A percentile compares a stretch with the other conserved stretches of the same genome.
Conservation (phyloP, 2,113 vertebrate species). For the Cettia cetti region DNA sequence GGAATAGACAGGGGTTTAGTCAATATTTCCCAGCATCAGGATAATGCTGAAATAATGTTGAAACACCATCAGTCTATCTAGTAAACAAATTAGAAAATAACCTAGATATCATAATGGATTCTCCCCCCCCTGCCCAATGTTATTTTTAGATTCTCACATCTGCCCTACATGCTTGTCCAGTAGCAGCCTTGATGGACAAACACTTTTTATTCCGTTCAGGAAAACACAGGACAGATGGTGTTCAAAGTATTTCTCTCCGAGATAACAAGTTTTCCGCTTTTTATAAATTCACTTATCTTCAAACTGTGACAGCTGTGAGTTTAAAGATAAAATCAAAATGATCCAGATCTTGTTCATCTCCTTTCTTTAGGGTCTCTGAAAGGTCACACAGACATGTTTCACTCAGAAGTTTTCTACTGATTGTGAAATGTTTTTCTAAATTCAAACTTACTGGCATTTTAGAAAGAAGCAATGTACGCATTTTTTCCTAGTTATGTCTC, state of each 20-base stretch:
- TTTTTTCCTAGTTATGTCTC: background rate
- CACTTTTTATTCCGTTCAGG: background rate
- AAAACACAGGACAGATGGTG: conserved; percentile 59
- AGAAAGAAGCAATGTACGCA: background rate
- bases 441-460: background rate
- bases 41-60: conserved; percentile 1
- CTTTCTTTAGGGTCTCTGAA: conserved; percentile 23
- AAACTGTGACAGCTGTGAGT: conserved; percentile 49
- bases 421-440: background rate
- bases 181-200: conserved; percentile 27
- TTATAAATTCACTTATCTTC: conserved; percentile 55
- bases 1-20: background rate
- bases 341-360: conserved; percentile 50
- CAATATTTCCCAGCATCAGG: background rate
- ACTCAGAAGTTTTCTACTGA: background rate
- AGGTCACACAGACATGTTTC: conserved; percentile 25
- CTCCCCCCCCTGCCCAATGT: accelerated
- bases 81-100: conserved; percentile 27
- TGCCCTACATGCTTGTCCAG: conserved; percentile 26
- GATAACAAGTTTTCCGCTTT: conserved; percentile 44
- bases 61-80: background rate
- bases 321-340: conserved; percentile 46
- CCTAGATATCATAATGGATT: conserved; percentile 19
- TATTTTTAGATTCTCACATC: conserved; percentile 51
- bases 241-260: conserved; percentile 18